Evolutionary conservation across 2,888 invertebrate species (phyloP).

Genomic region (Rhogogaster chlorosoma): DNA sequence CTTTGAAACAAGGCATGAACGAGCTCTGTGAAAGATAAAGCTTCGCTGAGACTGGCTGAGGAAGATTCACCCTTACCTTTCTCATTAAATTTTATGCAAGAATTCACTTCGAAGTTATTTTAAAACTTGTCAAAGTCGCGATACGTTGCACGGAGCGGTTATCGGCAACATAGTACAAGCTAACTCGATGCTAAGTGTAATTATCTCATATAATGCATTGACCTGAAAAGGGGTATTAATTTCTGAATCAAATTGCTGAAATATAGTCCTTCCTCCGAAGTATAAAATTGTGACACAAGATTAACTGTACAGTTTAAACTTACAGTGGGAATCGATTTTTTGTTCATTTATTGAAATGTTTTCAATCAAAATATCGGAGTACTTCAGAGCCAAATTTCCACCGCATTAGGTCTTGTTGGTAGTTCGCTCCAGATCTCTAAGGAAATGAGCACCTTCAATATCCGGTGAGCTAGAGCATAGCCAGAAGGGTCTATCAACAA

Average conservation of each 20-base stretch:
- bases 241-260: background rate
- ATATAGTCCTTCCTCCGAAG: background rate
- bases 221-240: background rate
- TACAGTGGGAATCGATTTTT: background rate
- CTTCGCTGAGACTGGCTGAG: background rate
- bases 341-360: background rate
- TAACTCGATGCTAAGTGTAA: background rate
- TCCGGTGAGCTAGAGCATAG: background rate
- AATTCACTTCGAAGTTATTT: background rate
- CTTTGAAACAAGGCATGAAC: background rate
- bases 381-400: too few species aligned
- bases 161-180: background rate
- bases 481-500: background rate
- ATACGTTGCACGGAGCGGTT: background rate
- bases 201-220: background rate
- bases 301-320: background rate
- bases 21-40: background rate
- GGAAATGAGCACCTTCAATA: background rate
- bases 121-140: background rate
- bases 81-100: background rate
- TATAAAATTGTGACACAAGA: background rate
- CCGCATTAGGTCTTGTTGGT: background rate
- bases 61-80: background rate
- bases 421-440: background rate
- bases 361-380: background rate